Evolutionary conservation across 2,113 vertebrate genomes (phyloP).

Genomic region (Seriola aureovittata): DNA sequence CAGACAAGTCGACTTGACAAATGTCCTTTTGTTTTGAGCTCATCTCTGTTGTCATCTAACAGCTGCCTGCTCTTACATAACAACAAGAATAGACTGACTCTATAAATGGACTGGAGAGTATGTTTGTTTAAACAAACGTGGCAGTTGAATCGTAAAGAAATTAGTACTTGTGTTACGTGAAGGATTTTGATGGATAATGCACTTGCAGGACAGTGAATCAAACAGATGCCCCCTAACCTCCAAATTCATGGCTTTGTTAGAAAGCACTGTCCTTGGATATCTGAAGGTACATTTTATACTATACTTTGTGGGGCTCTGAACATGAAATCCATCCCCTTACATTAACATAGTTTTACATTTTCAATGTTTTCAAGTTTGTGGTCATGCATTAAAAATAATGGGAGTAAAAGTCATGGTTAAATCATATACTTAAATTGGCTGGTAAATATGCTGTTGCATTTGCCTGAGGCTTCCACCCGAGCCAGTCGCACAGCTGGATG

Average conservation of each 20-base stretch:
- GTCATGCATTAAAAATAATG: conserved; percentile 6
- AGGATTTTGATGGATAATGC: not conserved
- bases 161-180: not conserved
- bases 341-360: not conserved
- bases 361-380: conserved; percentile 9
- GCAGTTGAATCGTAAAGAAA: not conserved
- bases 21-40: not conserved
- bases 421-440: not conserved
- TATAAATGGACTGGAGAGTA: not conserved
- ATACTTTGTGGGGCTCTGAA: not conserved
- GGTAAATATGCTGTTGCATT: not conserved
- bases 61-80: not conserved
- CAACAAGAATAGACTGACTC: not conserved
- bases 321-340: not conserved
- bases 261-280: not conserved
- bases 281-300: not conserved
- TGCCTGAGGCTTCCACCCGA: not conserved
- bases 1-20: not conserved
- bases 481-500: not conserved
- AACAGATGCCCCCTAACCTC: not conserved
- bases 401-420: not conserved
- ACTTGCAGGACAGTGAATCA: not conserved
- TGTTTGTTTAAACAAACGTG: not conserved
- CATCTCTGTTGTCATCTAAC: not conserved
- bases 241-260: not conserved